Percentiles rank a stretch among this genome's conserved stretches.
Conservation (phyloP, 2,888 invertebrate species). For the Ormyrus labotus region DNA sequence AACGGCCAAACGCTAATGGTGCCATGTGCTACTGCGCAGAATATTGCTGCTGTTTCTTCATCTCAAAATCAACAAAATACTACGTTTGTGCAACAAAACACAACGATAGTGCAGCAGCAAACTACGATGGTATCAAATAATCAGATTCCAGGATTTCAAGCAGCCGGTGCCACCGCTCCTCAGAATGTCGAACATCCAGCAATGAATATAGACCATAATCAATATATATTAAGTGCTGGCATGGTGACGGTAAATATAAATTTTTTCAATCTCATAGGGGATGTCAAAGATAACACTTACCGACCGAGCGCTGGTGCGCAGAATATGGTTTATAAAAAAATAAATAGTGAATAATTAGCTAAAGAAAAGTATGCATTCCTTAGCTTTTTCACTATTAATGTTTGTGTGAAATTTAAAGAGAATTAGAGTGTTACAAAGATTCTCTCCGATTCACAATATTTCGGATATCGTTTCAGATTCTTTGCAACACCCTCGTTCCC, state of each 20-base stretch:
- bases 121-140: constrained; percentile 87
- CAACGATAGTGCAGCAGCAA: constrained; percentile 89
- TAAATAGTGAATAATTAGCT: too few relatives aligned
- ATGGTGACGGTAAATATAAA: constrained; percentile 59
- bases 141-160: constrained; percentile 75
- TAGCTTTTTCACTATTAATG: too few relatives aligned
- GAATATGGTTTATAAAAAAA: too few relatives aligned
- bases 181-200: constrained; percentile 69
- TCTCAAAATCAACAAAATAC: constrained; percentile 80
- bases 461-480: too few relatives aligned
- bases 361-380: too few relatives aligned
- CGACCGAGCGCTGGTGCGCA: too few relatives aligned
- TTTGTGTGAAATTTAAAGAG: too few relatives aligned
- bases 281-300: too few relatives aligned
- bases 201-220: constrained; percentile 80
- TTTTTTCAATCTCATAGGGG: too few relatives aligned
- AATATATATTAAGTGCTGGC: constrained; percentile 70
- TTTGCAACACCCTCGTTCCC: too few relatives aligned
- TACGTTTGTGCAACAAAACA: constrained; percentile 90
- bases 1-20: constrained; percentile 86
- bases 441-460: too few relatives aligned
- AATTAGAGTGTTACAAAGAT: too few relatives aligned
- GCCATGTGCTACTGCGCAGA: constrained; percentile 79
- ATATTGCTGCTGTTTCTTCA: constrained; percentile 77
- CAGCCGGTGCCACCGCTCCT: constrained; percentile 60